A percentile compares a stretch with the other conserved stretches of the same genome.
phyloP scores from a whole-genome alignment of 2,888 invertebrate genomes.

The Pediacus dermestoides region DNA sequence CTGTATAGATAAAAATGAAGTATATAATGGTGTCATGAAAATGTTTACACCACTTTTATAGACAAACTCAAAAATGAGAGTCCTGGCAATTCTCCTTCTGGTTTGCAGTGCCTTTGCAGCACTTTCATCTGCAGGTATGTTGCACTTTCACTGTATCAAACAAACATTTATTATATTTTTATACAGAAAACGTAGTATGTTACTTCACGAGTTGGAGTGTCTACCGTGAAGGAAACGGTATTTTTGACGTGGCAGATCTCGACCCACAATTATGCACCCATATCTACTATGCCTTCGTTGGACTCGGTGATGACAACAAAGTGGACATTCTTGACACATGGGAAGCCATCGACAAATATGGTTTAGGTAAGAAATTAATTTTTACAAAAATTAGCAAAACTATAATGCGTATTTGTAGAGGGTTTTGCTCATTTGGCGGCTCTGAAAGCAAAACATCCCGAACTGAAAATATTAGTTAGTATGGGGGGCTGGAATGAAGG shows the following conservation, averaged over 20 bases:
- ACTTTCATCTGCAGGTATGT: not conserved
- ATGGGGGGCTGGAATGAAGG: conserved; percentile 67
- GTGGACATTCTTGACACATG: conserved; percentile 28
- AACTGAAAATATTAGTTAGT: conserved; percentile 57
- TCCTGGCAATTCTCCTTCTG: too few relatives aligned
- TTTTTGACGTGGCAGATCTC: conserved; percentile 22
- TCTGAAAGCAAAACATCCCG: conserved; percentile 53
- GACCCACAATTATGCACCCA: conserved; percentile 32
- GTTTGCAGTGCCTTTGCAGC: not conserved
- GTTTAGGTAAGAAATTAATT: conserved; percentile 15
- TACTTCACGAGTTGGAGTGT: conserved; percentile 29
- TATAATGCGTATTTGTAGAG: conserved; percentile 13
- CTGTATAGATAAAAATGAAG: too few relatives aligned
- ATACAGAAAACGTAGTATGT: conserved; percentile 48
- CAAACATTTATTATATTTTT: not conserved
- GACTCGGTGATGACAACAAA: conserved; percentile 24
- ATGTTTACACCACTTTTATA: too few relatives aligned
- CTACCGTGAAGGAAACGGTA: conserved; percentile 24
- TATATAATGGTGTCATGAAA: too few relatives aligned
- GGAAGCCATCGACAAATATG: conserved; percentile 21
- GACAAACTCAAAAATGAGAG: too few relatives aligned
- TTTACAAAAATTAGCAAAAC: not conserved
- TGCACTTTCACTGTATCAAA: not conserved
- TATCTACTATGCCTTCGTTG: conserved; percentile 31
- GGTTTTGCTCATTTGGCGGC: conserved; percentile 20